Base-by-base conservation (phyloP, 2,888 invertebrate genomes). In the Acrobasis consociella region DNA sequence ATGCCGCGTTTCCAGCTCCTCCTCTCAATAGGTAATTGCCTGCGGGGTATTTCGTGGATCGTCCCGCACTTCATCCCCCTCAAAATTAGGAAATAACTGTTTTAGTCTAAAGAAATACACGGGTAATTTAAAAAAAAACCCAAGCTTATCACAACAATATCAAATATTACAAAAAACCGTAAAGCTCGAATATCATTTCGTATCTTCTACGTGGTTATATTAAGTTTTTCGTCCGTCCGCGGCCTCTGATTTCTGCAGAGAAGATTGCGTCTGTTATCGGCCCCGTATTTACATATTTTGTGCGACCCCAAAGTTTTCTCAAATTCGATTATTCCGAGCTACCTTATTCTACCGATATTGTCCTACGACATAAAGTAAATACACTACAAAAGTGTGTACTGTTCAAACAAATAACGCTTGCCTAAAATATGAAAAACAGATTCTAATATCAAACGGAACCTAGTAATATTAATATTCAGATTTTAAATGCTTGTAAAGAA, bases 321-420 rank as follows among this genome's bases (percentile, higher is more conserved):
- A 75, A 75, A 83, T 83, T 82, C 80, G 82, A 85, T 84, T 83
- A 83, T 82, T 79, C 77, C 71, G 77, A 81, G 80, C 76, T 80
- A 77, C 56, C 56, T 56, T 56, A 56, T 79, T 76, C 77, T 76
- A 68, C 67, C 71, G 77, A 81, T 82, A 82, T 65, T 63, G 65
- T 80, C 77, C 78, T 46, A n/a, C 13, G 13, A 13, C 11, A 13
- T 5, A 13, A 46, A 46, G 1, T 46, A 46, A 7, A 13, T 11
- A 46, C 5, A 46, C 13, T 46, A 46, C 2, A 11, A 7, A 46
- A 7, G 46, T 46, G 13, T 11, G n/a, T 5, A 1, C 5, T 42
- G 5, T 42, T 13, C 5, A 42, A 2, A 3, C 2, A 7, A 7
- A 31, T 31, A 31, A 31, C 5, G 31, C 31, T 31, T 2, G 31